Conservation (phyloP, 2,797 vertebrate genomes). For the Phalanger gymnotis region DNA sequence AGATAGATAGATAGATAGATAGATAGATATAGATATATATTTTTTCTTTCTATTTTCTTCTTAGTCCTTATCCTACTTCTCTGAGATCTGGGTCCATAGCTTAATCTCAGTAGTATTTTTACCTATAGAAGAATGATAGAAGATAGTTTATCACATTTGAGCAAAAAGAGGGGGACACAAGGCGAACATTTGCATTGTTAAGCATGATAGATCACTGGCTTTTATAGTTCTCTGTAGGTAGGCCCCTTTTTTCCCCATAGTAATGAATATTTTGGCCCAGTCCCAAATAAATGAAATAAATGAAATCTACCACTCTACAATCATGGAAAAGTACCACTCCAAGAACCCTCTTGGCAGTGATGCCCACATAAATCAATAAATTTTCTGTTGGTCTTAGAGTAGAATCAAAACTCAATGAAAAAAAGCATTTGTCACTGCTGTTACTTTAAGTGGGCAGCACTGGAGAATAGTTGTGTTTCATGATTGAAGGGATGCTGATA, state of each 20-base stretch:
- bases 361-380: background rate
- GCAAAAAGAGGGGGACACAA: background rate
- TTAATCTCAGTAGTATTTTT: background rate
- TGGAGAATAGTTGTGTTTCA: constrained; percentile 12
- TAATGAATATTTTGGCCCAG: background rate
- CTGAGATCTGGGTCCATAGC: background rate
- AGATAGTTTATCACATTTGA: background rate
- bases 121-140: background rate
- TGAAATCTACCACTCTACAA: background rate
- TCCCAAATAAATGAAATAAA: background rate
- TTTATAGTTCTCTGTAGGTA: background rate
- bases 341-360: background rate
- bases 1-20: too few species aligned
- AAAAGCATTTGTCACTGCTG: background rate
- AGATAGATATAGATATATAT: too few species aligned
- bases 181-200: background rate
- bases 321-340: background rate
- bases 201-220: background rate
- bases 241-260: background rate
- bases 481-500: background rate
- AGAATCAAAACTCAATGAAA: constrained; percentile 30
- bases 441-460: background rate
- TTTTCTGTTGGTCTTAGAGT: constrained; percentile 13
- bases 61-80: background rate
- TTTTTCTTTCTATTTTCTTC: background rate